phyloP scores from a whole-genome alignment of 2,113 vertebrate species.

The Baryphthengus martii region DNA sequence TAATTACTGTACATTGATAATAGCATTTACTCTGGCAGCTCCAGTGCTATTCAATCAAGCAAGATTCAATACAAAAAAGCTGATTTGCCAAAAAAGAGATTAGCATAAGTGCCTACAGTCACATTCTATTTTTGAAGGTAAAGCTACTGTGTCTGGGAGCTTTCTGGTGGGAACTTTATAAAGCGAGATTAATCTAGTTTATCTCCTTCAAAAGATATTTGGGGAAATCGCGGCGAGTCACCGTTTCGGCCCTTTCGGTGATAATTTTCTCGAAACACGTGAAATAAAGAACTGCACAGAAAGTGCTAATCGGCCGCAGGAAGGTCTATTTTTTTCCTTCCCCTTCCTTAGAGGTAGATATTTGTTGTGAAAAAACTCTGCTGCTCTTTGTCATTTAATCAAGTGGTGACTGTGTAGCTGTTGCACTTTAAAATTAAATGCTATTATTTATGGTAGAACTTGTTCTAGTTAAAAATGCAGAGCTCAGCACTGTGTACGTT shows the following conservation, averaged over 20 bases:
- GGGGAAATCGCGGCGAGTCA: neutral
- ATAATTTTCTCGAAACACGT: neutral
- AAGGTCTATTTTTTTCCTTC: neutral
- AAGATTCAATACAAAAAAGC: conserved; percentile 75
- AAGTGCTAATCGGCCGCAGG: neutral
- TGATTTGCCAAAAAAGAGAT: conserved; percentile 77
- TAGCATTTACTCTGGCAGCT: conserved; percentile 74
- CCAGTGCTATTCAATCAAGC: conserved; percentile 72
- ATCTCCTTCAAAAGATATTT: conserved; percentile 53
- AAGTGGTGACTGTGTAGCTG: conserved; percentile 45
- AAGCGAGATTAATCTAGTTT: conserved; percentile 63
- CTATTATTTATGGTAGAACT: conserved; percentile 56
- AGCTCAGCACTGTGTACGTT: conserved; percentile 55
- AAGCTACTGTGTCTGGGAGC: conserved; percentile 63
- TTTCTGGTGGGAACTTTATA: conserved; percentile 66
- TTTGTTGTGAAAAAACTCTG: conserved; percentile 1
- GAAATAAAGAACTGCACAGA: conserved; percentile 10
- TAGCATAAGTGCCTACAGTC: conserved; percentile 72
- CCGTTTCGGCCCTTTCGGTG: conserved; percentile 11
- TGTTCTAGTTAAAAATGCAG: conserved; percentile 50
- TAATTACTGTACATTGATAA: conserved; percentile 76
- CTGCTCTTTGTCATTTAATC: conserved; percentile 58
- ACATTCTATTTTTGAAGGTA: conserved; percentile 76
- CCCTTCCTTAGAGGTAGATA: neutral
- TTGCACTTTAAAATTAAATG: conserved; percentile 64